Percentiles rank a stretch among this genome's conserved stretches.
phyloP scores from a whole-genome alignment of 2,797 vertebrate species.

The Anguilla obscura region DNA sequence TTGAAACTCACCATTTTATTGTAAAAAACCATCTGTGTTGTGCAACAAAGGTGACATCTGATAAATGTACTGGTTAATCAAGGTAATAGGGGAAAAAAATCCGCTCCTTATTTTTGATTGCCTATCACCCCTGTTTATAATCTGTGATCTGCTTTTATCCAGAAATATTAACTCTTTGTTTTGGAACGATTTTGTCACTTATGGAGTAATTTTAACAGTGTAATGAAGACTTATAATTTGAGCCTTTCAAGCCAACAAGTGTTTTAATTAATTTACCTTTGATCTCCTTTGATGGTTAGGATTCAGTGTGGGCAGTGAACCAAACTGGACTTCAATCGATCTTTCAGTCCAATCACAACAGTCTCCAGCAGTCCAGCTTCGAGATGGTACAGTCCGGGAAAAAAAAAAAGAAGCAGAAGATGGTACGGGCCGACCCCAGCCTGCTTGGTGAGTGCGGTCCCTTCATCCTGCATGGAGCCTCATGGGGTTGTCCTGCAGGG shows the following conservation, averaged over 20 bases:
- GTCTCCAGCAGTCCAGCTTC: slow-evolving; percentile 86
- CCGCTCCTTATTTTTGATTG: no score
- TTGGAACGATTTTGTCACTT: neutral
- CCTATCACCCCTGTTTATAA: no score
- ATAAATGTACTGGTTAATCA: no score
- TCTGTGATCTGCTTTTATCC: no score
- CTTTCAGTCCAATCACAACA: slow-evolving; percentile 89
- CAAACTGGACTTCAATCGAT: slow-evolving; percentile 83
- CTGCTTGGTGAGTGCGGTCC: neutral
- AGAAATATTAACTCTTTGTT: no score
- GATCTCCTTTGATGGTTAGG: slow-evolving; percentile 64
- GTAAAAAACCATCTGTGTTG: neutral
- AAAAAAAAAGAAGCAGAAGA: slow-evolving; percentile 99
- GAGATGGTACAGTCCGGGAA: slow-evolving; percentile 93
- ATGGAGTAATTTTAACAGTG: neutral
- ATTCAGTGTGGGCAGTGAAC: slow-evolving; percentile 88
- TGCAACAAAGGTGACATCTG: no score
- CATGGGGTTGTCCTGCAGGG: neutral
- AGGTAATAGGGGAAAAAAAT: no score
- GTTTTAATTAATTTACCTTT: neutral
- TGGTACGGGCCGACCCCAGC: slow-evolving; percentile 81
- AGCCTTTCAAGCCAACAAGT: neutral
- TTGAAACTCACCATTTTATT: neutral
- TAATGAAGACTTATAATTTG: neutral
- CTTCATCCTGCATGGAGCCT: neutral